Evolutionary conservation across 2,797 vertebrate species (phyloP), one percentile per base, ranked within the genome.

Genomic region (Pseudochaenichthys georgianus): DNA sequence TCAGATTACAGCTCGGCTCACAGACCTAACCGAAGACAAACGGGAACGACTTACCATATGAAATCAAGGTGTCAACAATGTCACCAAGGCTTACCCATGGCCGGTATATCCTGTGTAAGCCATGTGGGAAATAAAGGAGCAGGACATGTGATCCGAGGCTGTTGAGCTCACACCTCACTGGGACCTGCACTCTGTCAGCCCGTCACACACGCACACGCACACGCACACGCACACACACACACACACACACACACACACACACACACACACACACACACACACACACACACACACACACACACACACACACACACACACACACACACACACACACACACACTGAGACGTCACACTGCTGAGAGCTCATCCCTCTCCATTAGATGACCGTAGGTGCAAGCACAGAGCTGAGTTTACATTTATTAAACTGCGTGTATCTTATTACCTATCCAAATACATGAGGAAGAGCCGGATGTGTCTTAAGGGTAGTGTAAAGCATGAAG

Each of bases 281-380:
- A n/a, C n/a, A n/a, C n/a, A n/a, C 61, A 13, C 17, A 12, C 23
- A 13, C 16, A 13, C 16, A 0, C n/a, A 54, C 60, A 13, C n/a
- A n/a, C n/a, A n/a, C n/a, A n/a, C 17, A 12, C 23, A 13, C 16
- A 13, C 16, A 0, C n/a, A n/a, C n/a, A n/a, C n/a, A 54, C 60
- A 13, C 17, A 12, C n/a, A 13, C 17, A 12, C 23, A 13, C 16
- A 13, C 16, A 0, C n/a, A 54, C 61, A 13, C 17, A 9, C 23
- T 13, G 16, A 54, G 1, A 43, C 9, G 16, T 65, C 65, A 59
- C 41, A 4, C 65, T 5, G 50, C 54, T 28, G 31, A n/a, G 53
- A 68, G 64, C 77, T 60, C 66, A 70, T 75, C 70, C 12, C 57
- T 72, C 71, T 77, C 76, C 63, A 41, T 73, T 74, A 69, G 69